phyloP scores from a whole-genome alignment of 2,113 vertebrate genomes.

The Cynoglossus semilaevis region DNA sequence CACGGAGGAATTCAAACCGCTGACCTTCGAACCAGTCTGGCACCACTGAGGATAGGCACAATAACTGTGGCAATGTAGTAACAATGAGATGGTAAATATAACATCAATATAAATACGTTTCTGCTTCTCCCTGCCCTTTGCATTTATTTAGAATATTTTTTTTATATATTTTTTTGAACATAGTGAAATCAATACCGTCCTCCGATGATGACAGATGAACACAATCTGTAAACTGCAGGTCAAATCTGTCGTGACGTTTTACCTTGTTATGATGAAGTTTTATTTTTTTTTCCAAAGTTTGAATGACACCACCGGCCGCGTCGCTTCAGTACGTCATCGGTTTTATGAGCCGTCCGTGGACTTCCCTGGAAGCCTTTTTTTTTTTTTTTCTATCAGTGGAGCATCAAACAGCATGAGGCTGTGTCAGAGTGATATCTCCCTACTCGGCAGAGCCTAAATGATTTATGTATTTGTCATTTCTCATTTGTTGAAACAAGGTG shows the following conservation, averaged over 20 bases:
- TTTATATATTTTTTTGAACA: constrained; percentile 1
- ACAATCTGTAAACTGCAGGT: background rate
- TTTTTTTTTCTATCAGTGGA: constrained; percentile 46
- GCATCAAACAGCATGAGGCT: constrained; percentile 52
- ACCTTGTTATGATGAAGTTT: background rate
- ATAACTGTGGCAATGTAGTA: constrained; percentile 11
- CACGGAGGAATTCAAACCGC: constrained; percentile 44
- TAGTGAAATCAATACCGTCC: constrained; percentile 2
- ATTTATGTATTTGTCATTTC: constrained; percentile 79
- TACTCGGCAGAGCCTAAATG: constrained; percentile 69
- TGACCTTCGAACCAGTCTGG: constrained; percentile 24
- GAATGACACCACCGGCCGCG: constrained; percentile 15
- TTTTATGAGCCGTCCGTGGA: constrained; percentile 24
- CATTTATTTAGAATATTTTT: constrained; percentile 6
- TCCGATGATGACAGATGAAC: background rate
- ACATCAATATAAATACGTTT: constrained; percentile 18
- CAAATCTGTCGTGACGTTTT: background rate
- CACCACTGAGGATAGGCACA: constrained; percentile 35
- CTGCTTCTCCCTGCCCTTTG: background rate
- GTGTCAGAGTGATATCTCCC: constrained; percentile 63
- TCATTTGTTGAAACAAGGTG: constrained; percentile 79
- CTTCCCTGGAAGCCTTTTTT: constrained; percentile 35
- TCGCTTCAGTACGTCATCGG: constrained; percentile 19
- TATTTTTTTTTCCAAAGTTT: constrained; percentile 2
- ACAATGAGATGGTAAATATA: constrained; percentile 10